Conservation (phyloP, 2,797 vertebrate species). For the Neosilurus hyrtlii region DNA sequence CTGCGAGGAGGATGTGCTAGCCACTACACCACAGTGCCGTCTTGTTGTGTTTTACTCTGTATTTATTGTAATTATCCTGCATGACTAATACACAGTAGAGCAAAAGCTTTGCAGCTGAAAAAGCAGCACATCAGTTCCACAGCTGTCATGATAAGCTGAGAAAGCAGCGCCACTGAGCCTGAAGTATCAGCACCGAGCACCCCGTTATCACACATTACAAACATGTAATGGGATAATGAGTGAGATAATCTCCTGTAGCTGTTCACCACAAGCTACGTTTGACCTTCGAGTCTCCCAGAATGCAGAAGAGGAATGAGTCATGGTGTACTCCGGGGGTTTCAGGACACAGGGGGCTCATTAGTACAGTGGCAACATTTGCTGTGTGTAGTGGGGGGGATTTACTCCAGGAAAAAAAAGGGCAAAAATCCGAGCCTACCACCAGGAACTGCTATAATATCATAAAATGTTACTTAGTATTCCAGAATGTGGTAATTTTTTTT, state of each 20-base stretch:
- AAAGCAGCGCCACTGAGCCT: background rate
- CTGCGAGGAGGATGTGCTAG: too few species aligned
- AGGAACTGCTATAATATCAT: background rate
- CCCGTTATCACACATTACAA: slow-evolving; percentile 18
- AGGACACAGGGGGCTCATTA: slow-evolving; percentile 21
- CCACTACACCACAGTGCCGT: too few species aligned
- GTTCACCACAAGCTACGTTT: slow-evolving; percentile 27
- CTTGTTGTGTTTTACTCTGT: background rate
- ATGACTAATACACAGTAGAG: background rate
- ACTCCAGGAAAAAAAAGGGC: background rate
- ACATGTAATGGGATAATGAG: slow-evolving; percentile 29
- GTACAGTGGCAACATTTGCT: background rate
- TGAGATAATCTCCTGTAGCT: slow-evolving; percentile 31
- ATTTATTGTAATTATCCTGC: background rate
- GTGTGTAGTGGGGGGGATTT: background rate
- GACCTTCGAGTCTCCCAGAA: slow-evolving; percentile 1
- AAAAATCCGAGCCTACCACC: background rate
- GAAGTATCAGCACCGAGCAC: background rate
- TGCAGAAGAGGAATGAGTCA: slow-evolving; percentile 36
- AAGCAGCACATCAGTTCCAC: background rate
- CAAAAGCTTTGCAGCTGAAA: background rate
- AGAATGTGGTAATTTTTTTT: too few species aligned
- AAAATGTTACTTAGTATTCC: too few species aligned
- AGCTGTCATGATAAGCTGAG: background rate
- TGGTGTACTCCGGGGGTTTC: background rate